Base-by-base conservation (phyloP, 2,113 vertebrate species). In the Coptodon bakossiorum region DNA sequence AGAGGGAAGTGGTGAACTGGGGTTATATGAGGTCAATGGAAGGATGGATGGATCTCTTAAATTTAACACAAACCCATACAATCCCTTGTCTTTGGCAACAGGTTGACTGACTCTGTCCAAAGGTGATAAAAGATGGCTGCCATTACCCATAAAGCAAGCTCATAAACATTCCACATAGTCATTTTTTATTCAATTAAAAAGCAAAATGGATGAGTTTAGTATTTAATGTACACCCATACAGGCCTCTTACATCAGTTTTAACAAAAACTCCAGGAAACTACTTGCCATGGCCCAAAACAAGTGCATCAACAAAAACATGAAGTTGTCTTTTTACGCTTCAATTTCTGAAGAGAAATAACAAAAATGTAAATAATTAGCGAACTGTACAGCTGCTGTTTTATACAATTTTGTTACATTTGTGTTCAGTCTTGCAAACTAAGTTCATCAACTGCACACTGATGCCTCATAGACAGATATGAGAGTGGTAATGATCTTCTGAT, bases 301-400 rank as follows among this genome's bases (percentile, higher is more conserved):
- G 3, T 1, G 22, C 0, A 81, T 1, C 53, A 81, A 16, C 22
- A 81, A 43, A 73, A 4, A 27, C 53, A 29, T 43, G 9, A 13
- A 0, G 3, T 5, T 29, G 24, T 29, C 36, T 27, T 59, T 81
- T 43, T 81, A 43, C 0, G 10, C 36, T 43, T 59, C 9, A n/a
- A 54, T n/a, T 71, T 17, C 43, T 50, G 71, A 12, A 76, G 14
- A 17, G 22, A 48, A 17, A 76, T 48, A 78, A 31, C 73, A 78
- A 78, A 52, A 52, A 11, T 52, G 6, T 78, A 52, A 78, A 31
- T 34, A 19, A 31, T 13, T 9, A 13, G 9, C 1, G 17, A 0
- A 50, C 45, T 1, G 6, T n/a, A 31, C 36, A 57, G 38, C 8
- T 53, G 56, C 16, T 34, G 8, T 14, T 0, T 63, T 29, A 52